Base-by-base conservation (phyloP, 2,888 invertebrate species). In the Dryococelus australis region DNA sequence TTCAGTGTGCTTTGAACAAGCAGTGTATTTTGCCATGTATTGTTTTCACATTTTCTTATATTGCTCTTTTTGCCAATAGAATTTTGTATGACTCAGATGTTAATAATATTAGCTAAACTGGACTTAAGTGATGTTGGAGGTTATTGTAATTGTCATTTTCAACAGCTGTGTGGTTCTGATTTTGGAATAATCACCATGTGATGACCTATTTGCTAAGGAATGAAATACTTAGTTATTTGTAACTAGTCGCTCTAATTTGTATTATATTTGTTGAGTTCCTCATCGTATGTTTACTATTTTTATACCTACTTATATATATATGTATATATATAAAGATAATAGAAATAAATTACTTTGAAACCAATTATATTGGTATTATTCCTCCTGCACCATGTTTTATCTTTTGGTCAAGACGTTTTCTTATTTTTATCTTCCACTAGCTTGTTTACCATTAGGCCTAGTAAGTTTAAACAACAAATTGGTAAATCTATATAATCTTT, bases 161-260 rank as follows among this genome's bases (percentile, higher is more conserved):
- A 20, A 65, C 65, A 65, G 20, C 65, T 65, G n/a, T 20, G 16
- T 65, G 65, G 6, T 16, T 65, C 65, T 65, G 65, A 65, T 65
- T 65, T 65, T 65, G 65, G 6, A 65, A 65, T 65, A 65, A 65
- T 65, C 65, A 65, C 65, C 65, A 65, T 65, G 65, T 65, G 65
- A 65, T 65, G 20, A 65, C 65, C 10, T 47, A 65, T 65, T 65
- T 65, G 16, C 65, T 65, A 65, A 65, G 65, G 65, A 65, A 24
- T 65, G 65, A 65, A 65, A 65, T 65, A 65, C 65, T 65, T 65
- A 65, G 65, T 65, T 65, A 65, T 65, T 65, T 65, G 65, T 65
- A 65, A 65, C 65, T 65, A 65, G 65, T 65, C 65, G 65, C 24
- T 65, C 65, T 65, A 8, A 24, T 65, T 65, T 65, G 65, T 65